A percentile compares a stretch with the other conserved stretches of the same genome.
These are phyloP conservation scores for Herpailurus yagouaroundi DNA, from an alignment of 2,113 vertebrate genomes.

Conservation along the genomic window DNA sequence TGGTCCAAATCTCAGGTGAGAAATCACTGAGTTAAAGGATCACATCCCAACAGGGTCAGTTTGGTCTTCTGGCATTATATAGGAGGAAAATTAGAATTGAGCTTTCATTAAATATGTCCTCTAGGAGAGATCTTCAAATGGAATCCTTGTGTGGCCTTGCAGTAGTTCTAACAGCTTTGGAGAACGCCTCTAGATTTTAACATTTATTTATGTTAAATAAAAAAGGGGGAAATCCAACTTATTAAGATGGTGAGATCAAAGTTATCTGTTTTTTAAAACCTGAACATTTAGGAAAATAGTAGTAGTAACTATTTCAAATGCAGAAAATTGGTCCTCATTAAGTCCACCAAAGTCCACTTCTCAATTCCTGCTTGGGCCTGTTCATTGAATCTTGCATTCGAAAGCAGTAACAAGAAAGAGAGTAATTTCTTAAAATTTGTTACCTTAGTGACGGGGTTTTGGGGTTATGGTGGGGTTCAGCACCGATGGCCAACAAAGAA, in stretches of 20 bases:
- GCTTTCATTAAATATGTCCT: conserved; percentile 16
- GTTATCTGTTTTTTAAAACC: background rate
- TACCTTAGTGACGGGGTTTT: background rate
- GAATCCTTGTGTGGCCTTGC: background rate
- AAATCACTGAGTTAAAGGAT: conserved; percentile 29
- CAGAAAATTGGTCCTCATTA: background rate
- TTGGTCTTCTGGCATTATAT: conserved; percentile 6
- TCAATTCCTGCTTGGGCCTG: background rate
- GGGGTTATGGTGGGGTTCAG: no score
- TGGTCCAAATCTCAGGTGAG: conserved; percentile 17
- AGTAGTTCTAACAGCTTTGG: background rate
- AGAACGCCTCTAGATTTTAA: background rate
- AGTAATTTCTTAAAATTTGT: background rate
- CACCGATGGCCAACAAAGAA: no score
- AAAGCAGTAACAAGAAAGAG: background rate
- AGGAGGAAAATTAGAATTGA: conserved; percentile 38
- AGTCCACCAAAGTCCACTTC: background rate
- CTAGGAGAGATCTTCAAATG: background rate
- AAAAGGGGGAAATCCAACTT: conserved; percentile 13
- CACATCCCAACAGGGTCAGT: background rate
- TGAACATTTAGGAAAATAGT: background rate
- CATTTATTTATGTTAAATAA: conserved; percentile 3
- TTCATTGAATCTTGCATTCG: background rate
- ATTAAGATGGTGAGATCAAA: conserved; percentile 12
- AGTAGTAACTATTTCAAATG: background rate